Conservation (phyloP, 1,140 invertebrate genomes). For the Tetragonula clypearis region DNA sequence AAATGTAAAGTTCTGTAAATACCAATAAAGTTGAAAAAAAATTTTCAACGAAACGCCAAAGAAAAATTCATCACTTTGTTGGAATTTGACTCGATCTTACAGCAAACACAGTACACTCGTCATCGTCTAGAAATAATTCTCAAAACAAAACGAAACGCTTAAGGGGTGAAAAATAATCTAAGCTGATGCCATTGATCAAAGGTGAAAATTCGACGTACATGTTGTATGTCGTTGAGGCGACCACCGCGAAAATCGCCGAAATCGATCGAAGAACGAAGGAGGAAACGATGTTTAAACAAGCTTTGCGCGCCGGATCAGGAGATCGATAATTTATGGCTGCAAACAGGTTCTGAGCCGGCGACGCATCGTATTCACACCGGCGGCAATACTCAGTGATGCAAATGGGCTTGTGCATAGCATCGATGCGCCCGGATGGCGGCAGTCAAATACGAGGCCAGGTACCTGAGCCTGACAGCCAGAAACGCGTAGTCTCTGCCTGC, state of each 20-base stretch:
- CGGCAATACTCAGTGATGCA: constrained; percentile 51
- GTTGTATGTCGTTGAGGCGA: background rate
- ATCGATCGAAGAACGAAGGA: background rate
- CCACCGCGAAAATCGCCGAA: background rate
- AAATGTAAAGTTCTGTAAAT: too few species aligned
- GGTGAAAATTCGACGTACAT: too few species aligned
- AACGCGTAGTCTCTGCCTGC: constrained; percentile 31
- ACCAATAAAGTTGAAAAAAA: too few species aligned
- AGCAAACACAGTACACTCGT: too few species aligned
- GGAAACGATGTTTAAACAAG: background rate
- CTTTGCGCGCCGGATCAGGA: constrained; percentile 36
- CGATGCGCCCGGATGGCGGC: constrained; percentile 25
- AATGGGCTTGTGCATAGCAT: constrained; percentile 48
- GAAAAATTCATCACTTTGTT: too few species aligned
- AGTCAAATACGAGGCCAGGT: constrained; percentile 38
- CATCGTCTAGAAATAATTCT: too few species aligned
- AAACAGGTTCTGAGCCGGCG: constrained; percentile 35
- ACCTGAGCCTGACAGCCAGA: constrained; percentile 49
- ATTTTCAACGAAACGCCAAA: too few species aligned
- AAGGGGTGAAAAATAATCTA: too few species aligned
- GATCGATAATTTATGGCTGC: constrained; percentile 51
- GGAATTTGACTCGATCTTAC: too few species aligned
- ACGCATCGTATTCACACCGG: constrained; percentile 57
- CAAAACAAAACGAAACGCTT: too few species aligned
- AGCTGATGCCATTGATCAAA: too few species aligned